Conservation (phyloP, 2,888 invertebrate species). For the Andrena hattorfiana region DNA sequence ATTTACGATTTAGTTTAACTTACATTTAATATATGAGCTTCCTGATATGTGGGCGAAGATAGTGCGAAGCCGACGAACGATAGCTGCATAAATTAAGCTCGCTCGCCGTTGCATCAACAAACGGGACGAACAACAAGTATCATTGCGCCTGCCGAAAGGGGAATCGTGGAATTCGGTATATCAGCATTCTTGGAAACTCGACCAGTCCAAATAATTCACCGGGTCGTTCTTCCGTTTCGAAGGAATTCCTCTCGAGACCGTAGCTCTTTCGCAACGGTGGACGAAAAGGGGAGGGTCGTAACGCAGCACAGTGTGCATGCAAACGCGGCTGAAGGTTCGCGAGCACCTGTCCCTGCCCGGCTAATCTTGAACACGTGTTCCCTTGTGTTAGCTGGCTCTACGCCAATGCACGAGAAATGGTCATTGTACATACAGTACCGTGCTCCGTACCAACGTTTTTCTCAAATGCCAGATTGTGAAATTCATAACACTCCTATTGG, state of each 20-base stretch:
- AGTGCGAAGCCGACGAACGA: slow-evolving; percentile 19
- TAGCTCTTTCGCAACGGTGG: slow-evolving; percentile 49
- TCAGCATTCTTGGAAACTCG: slow-evolving; percentile 45
- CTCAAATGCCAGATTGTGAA: slow-evolving; percentile 11
- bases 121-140: slow-evolving; percentile 19
- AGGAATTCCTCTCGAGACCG: slow-evolving; percentile 50
- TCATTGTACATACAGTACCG: slow-evolving; percentile 71
- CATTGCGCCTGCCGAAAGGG: background rate
- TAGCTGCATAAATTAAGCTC: slow-evolving; percentile 32
- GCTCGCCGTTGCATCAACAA: slow-evolving; percentile 1
- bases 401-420: slow-evolving; percentile 76
- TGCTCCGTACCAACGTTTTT: slow-evolving; percentile 50
- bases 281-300: slow-evolving; percentile 28
- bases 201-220: slow-evolving; percentile 31
- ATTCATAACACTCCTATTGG: background rate
- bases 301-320: slow-evolving; percentile 65
- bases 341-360: slow-evolving; percentile 81
- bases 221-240: slow-evolving; percentile 30
- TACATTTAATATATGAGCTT: no score
- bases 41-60: background rate
- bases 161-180: slow-evolving; percentile 27
- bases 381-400: slow-evolving; percentile 79
- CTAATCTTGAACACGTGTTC: slow-evolving; percentile 84
- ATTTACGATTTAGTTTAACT: slow-evolving; percentile 10
- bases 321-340: slow-evolving; percentile 71